phyloP scores from a whole-genome alignment of 2,888 invertebrate genomes.

The Brachylomia viminalis region DNA sequence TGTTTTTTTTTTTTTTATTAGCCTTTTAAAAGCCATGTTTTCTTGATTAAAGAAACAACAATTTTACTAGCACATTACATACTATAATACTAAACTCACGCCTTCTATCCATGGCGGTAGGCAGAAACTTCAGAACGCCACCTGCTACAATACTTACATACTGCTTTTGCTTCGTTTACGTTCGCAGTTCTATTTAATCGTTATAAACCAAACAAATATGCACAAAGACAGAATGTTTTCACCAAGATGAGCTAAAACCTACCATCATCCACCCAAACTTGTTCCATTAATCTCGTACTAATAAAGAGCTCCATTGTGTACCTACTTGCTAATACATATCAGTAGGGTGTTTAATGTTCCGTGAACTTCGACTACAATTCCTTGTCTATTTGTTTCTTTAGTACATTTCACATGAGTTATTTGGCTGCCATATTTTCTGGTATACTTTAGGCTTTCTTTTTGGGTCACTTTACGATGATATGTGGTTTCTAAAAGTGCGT shows the following conservation, averaged over 20 bases:
- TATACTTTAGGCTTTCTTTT: conserved; percentile 21
- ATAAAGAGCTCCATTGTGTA: conserved; percentile 64
- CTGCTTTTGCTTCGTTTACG: neutral
- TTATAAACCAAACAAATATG: conserved; percentile 15
- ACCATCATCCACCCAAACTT: conserved; percentile 47
- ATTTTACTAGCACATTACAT: neutral
- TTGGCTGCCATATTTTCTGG: conserved; percentile 36
- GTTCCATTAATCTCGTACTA: conserved; percentile 61
- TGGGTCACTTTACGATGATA: conserved; percentile 26
- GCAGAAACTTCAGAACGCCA: neutral
- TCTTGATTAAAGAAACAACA: neutral
- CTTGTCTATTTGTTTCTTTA: conserved; percentile 58
- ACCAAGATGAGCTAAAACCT: conserved; percentile 26
- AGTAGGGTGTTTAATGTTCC: conserved; percentile 62
- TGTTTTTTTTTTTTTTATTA: neutral
- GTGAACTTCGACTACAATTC: conserved; percentile 55
- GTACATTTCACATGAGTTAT: conserved; percentile 38
- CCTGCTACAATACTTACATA: neutral
- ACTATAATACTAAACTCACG: neutral
- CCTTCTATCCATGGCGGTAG: neutral
- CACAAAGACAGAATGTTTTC: conserved; percentile 22
- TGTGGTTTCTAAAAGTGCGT: conserved; percentile 32
- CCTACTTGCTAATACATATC: conserved; percentile 57
- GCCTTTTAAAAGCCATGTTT: neutral
- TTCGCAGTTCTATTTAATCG: neutral